Evolutionary conservation across 1,140 invertebrate species (phyloP).

Genomic region (Nylanderia fulva): DNA sequence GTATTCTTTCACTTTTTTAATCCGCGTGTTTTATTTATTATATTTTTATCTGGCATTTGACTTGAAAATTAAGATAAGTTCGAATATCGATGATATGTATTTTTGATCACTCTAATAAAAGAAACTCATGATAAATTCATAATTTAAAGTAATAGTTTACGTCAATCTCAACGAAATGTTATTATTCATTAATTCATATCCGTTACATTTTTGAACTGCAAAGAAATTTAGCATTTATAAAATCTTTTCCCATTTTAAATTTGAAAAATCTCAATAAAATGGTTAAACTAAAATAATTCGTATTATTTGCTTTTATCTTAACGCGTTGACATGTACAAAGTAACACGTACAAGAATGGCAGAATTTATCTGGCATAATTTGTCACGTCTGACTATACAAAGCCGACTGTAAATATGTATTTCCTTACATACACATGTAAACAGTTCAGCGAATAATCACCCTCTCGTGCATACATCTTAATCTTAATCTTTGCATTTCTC

Average conservation of each 20-base stretch:
- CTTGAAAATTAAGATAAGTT: neutral
- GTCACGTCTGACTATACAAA: slow-evolving; percentile 31
- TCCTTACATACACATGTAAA: neutral
- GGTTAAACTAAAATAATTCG: neutral
- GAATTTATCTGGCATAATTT: slow-evolving; percentile 40
- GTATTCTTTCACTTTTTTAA: neutral
- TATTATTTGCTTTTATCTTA: slow-evolving; percentile 6
- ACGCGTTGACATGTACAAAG: neutral
- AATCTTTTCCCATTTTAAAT: neutral
- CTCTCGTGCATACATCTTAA: slow-evolving; percentile 44
- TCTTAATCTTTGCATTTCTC: slow-evolving; percentile 36
- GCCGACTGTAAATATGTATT: slow-evolving; percentile 43
- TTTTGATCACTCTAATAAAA: neutral
- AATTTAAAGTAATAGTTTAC: neutral
- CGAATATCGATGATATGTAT: neutral
- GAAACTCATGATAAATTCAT: neutral
- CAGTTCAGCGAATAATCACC: slow-evolving; percentile 46
- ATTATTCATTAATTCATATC: neutral
- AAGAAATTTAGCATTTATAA: neutral
- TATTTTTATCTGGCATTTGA: neutral
- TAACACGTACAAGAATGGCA: neutral
- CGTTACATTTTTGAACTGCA: neutral
- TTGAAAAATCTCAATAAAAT: neutral
- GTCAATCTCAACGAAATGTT: neutral
- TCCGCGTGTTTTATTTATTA: neutral